These are phyloP conservation scores for Bos javanicus DNA, from an alignment of 2,113 vertebrate species.

Conservation along the genomic window DNA sequence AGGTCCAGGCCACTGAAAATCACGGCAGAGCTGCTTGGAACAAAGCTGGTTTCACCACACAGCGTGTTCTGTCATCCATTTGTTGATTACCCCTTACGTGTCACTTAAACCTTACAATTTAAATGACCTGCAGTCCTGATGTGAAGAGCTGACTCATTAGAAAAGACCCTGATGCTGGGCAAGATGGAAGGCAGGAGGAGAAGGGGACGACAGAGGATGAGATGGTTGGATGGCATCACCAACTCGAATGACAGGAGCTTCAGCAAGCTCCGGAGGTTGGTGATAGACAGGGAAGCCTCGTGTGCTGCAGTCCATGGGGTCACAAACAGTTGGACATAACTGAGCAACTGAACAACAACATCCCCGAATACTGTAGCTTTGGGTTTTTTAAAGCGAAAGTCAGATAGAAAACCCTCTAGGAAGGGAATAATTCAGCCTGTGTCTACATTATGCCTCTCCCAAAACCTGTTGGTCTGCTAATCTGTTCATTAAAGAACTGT, in stretches of 20 bases:
- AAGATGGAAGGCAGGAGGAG: not conserved
- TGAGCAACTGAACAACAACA: not conserved
- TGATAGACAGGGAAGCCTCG: not conserved
- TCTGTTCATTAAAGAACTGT: not conserved
- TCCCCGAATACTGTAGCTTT: not conserved
- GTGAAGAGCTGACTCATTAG: not conserved
- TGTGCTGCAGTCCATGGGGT: not conserved
- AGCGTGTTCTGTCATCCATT: not conserved
- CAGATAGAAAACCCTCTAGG: not conserved
- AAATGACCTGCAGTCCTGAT: not conserved
- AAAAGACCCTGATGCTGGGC: not conserved
- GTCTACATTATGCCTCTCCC: not conserved
- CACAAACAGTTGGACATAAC: not conserved
- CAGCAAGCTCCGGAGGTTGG: not conserved
- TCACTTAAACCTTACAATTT: not conserved
- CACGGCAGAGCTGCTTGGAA: slow-evolving; percentile 1
- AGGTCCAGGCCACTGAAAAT: not conserved
- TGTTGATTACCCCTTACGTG: not conserved
- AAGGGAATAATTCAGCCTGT: not conserved
- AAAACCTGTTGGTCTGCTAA: not conserved
- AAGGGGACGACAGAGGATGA: not conserved
- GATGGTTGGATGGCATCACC: not conserved
- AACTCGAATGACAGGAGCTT: not conserved
- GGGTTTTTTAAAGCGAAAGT: not conserved
- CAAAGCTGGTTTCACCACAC: not conserved